phyloP scores from a whole-genome alignment of 1,140 invertebrate species.

The Tribolium madens region DNA sequence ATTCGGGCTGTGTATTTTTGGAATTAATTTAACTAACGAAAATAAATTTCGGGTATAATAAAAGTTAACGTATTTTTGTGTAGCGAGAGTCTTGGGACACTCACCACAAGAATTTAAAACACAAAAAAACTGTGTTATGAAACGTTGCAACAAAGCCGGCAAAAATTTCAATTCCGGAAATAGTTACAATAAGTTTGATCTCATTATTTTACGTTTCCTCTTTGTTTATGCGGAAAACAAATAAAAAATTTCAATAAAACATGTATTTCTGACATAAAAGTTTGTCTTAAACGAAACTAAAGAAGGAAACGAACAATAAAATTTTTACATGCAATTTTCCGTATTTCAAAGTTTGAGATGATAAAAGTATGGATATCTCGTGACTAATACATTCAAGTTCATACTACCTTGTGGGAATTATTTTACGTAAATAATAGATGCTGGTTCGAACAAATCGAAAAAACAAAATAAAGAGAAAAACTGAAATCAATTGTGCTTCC shows the following conservation, averaged over 20 bases:
- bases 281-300: neutral
- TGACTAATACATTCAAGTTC: neutral
- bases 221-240: neutral
- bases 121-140: too few relatives aligned
- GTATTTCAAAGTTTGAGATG: neutral
- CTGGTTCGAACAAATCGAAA: neutral
- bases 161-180: too few relatives aligned
- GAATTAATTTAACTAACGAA: too few relatives aligned
- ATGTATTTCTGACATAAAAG: neutral
- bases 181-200: too few relatives aligned
- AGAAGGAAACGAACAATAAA: neutral
- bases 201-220: too few relatives aligned
- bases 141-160: too few relatives aligned
- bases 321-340: neutral
- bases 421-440: neutral
- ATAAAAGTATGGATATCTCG: neutral
- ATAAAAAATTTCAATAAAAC: neutral
- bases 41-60: too few relatives aligned
- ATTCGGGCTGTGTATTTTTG: too few relatives aligned
- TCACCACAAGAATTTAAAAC: too few relatives aligned
- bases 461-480: neutral
- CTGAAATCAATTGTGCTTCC: neutral
- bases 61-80: too few relatives aligned
- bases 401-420: neutral
- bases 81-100: too few relatives aligned